Conservation (phyloP, 1,140 invertebrate species). For the Drosophila melanica region DNA sequence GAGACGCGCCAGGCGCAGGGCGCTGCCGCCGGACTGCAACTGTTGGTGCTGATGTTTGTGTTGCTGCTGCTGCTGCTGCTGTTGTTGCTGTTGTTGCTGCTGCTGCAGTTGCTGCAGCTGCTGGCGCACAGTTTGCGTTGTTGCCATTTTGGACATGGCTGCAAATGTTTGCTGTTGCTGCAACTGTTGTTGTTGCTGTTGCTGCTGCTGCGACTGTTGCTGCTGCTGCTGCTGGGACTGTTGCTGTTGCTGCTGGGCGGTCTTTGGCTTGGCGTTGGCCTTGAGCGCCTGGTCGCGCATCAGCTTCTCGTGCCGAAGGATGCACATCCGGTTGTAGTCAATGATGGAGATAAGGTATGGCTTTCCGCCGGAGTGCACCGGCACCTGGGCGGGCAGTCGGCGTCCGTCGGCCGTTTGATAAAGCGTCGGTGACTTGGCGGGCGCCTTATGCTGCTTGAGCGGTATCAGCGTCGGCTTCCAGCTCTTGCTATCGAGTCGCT, state of each 20-base stretch:
- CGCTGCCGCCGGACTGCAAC: constrained; percentile 42
- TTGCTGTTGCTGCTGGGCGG: constrained; percentile 18
- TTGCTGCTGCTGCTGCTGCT: constrained; percentile 39
- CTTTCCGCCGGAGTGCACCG: constrained; percentile 87
- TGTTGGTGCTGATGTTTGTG: constrained; percentile 45
- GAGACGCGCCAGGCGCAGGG: constrained; percentile 49
- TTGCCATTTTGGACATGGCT: constrained; percentile 39
- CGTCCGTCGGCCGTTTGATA: constrained; percentile 86
- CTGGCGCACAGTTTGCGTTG: constrained; percentile 47
- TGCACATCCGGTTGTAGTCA: constrained; percentile 89
- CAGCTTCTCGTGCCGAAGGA: constrained; percentile 87
- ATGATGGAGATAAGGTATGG: constrained; percentile 88
- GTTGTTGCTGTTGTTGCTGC: constrained; percentile 36
- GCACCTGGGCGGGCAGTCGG: constrained; percentile 85
- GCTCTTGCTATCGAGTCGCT: constrained; percentile 85
- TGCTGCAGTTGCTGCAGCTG: constrained; percentile 49
- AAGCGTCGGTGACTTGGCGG: constrained; percentile 84
- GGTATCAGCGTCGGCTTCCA: constrained; percentile 89
- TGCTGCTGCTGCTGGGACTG: constrained; percentile 46
- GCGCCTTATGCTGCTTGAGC: constrained; percentile 85
- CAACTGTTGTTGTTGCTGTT: constrained; percentile 37
- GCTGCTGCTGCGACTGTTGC: constrained; percentile 38
- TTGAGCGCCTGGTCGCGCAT: constrained; percentile 86
- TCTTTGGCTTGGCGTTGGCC: constrained; percentile 63
- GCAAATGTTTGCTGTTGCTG: constrained; percentile 17